Evolutionary conservation across 64 coral and sea anemone genomes (phyloP), one percentile per base, ranked within the genome.

Genomic region (Astreopora myriophthalma): DNA sequence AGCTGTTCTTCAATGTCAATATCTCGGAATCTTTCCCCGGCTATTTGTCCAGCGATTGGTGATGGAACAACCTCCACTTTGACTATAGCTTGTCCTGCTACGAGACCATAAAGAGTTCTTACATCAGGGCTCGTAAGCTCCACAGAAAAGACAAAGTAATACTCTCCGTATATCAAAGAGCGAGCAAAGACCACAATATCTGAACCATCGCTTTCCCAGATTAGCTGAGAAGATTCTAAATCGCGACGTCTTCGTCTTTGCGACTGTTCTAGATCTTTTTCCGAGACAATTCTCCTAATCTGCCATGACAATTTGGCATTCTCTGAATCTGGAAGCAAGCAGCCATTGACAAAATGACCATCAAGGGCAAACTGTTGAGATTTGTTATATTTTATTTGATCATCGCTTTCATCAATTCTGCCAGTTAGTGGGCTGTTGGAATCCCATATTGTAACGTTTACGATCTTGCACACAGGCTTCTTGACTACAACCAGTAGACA

Each of bases 131-230:
- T 73, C 23, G 70, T 76, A 3, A 92, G 17, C 38, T 74, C 60
- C 3, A 86, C 69, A 20, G 13, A 38, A 38, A 92, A 62, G 32
- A 27, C 19, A 48, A 84, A 55, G 11, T n/a, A 28, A 27, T 86
- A 92, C 1, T 55, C n/a, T 4, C 90, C 90, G 60, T 92, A 92
- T 27, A 2, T 12, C 25, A 92, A 60, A 73, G 52, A 71, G 63
- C 66, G 42, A 61, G 68, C 7, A 36, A 26, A 22, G 2, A 82
- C 29, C 51, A 42, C 48, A 71, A 70, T 24, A 71, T n/a, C 5
- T 20, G 68, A 52, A 25, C 55, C 32, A 40, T n/a, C 20, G 12
- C 13, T 19, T 71, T 78, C 27, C 68, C 77, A 24, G 22, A 71
- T 25, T 23, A 46, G 27, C 65, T 25, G 11, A 34, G 48, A 6